A percentile compares a stretch with the other conserved stretches of the same genome.
Conservation (phyloP, 2,797 vertebrate species). For the Luscinia luscinia region DNA sequence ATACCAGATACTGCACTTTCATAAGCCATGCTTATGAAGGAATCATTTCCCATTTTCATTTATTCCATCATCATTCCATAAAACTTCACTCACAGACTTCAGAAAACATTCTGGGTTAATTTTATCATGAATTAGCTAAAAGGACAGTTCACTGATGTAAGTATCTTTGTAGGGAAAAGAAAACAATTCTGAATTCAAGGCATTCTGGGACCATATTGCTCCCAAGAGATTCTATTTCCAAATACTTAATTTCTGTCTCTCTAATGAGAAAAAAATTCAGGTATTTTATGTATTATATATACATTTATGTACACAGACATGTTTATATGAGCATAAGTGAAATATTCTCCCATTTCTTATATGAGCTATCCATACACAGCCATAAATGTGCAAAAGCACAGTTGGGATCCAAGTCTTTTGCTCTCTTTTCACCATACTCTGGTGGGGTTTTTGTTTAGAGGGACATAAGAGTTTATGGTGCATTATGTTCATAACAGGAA, state of each 20-base stretch:
- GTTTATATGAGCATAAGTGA: not conserved
- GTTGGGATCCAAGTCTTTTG: not conserved
- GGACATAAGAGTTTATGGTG: not conserved
- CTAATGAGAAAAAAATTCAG: not conserved
- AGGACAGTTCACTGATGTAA: not conserved
- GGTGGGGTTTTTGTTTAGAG: not conserved
- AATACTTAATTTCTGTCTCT: not conserved
- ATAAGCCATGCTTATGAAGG: not conserved
- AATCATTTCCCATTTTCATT: not conserved
- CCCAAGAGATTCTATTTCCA: not conserved
- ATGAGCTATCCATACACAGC: not conserved
- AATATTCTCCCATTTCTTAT: not conserved
- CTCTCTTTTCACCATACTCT: not conserved
- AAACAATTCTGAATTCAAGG: not conserved
- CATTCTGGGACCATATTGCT: fast-evolving
- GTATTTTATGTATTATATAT: not conserved
- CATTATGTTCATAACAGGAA: not conserved
- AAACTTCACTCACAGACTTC: not conserved
- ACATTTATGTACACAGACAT: not conserved
- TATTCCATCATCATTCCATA: not conserved
- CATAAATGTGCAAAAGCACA: not conserved
- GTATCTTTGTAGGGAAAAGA: not conserved
- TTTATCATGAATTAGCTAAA: not conserved
- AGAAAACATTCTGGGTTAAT: not conserved
- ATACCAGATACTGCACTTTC: not conserved